Evolutionary conservation across 2,113 vertebrate genomes (phyloP).

Genomic region (Odocoileus virginianus): DNA sequence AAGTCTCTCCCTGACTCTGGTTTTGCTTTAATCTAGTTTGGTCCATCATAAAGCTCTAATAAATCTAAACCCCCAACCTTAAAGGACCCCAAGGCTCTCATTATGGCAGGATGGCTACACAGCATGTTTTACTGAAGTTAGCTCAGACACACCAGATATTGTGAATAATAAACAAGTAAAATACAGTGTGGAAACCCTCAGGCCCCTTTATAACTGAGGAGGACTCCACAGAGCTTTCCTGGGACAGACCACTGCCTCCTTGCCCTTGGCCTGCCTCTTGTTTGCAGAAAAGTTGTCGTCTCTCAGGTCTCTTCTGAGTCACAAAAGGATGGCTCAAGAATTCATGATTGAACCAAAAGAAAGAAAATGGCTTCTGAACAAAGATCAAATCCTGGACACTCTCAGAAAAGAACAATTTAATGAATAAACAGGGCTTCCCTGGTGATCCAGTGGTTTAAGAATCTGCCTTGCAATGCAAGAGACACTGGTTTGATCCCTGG

Average conservation of each 20-base stretch:
- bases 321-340: background rate
- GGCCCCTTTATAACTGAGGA: background rate
- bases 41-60: background rate
- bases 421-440: background rate
- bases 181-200: too few species aligned
- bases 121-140: background rate
- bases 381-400: background rate
- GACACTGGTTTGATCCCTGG: background rate
- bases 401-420: background rate
- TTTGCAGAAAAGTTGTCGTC: background rate
- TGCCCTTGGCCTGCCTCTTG: background rate
- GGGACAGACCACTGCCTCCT: background rate
- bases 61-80: background rate
- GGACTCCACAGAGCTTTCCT: background rate
- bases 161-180: background rate
- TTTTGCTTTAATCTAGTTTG: background rate
- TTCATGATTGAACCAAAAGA: background rate
- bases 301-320: background rate
- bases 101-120: background rate
- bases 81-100: fast-evolving
- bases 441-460: background rate
- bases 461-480: background rate
- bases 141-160: background rate
- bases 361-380: background rate
- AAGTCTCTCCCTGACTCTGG: background rate